phyloP scores from a whole-genome alignment of 2,113 vertebrate species.

The Etia nguti region DNA sequence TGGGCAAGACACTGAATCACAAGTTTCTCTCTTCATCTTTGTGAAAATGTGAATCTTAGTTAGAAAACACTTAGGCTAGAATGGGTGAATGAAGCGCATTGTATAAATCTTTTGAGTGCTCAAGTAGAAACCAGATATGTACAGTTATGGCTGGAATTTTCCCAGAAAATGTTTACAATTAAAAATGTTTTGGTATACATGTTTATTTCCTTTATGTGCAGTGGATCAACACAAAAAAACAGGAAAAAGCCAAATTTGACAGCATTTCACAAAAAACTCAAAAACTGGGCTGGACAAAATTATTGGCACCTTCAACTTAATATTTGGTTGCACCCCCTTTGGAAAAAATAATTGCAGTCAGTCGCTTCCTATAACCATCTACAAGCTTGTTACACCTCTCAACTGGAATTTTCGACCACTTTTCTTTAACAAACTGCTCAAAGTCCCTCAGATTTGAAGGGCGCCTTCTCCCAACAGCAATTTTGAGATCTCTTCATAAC shows the following conservation, averaged over 20 bases:
- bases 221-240: neutral
- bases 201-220: neutral
- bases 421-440: neutral
- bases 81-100: neutral
- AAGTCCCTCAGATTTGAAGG: neutral
- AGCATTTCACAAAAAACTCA: neutral
- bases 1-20: neutral
- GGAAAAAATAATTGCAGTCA: neutral
- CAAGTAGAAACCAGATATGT: neutral
- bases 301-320: neutral
- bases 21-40: neutral
- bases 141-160: neutral
- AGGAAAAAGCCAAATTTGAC: neutral
- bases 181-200: neutral
- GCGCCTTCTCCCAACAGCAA: neutral
- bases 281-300: neutral
- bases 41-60: neutral
- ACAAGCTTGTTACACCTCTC: neutral
- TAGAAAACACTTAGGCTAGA: neutral
- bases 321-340: neutral
- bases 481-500: neutral
- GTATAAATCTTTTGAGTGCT: neutral
- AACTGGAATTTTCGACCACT: neutral
- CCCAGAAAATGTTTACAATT: neutral
- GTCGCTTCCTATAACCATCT: neutral